Conservation (phyloP, 2,113 vertebrate genomes). For the Neodon shergylaensis region DNA sequence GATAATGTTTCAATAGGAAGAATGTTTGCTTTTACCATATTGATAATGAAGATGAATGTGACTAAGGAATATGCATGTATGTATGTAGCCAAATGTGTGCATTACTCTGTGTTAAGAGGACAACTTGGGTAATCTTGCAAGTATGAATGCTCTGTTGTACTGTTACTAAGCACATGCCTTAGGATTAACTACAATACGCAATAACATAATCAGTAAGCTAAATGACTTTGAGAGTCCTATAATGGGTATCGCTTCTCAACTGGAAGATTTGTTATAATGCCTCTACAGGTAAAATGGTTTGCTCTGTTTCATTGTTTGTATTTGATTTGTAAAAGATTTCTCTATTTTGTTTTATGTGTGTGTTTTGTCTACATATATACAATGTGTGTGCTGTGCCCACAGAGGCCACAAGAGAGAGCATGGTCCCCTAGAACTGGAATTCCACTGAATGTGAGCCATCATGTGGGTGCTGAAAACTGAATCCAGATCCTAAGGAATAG, state of each 20-base stretch:
- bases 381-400: neutral
- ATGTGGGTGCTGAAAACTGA: neutral
- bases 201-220: constrained; percentile 19
- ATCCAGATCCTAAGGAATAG: neutral
- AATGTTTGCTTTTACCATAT: neutral
- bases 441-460: neutral
- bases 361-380: neutral
- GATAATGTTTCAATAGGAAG: neutral
- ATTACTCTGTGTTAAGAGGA: neutral
- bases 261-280: constrained; percentile 1
- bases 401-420: neutral
- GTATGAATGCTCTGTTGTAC: neutral
- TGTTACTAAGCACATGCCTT: neutral
- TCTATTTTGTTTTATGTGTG: neutral
- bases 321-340: neutral
- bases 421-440: neutral
- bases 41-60: neutral
- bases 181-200: neutral
- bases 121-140: neutral
- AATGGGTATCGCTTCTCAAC: neutral
- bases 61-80: neutral
- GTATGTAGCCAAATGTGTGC: neutral
- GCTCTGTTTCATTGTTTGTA: neutral
- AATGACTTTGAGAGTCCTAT: constrained; percentile 12
- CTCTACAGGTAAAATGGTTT: neutral